Conservation (phyloP, 2,797 vertebrate genomes). For the Craterocephalus amniculus region DNA sequence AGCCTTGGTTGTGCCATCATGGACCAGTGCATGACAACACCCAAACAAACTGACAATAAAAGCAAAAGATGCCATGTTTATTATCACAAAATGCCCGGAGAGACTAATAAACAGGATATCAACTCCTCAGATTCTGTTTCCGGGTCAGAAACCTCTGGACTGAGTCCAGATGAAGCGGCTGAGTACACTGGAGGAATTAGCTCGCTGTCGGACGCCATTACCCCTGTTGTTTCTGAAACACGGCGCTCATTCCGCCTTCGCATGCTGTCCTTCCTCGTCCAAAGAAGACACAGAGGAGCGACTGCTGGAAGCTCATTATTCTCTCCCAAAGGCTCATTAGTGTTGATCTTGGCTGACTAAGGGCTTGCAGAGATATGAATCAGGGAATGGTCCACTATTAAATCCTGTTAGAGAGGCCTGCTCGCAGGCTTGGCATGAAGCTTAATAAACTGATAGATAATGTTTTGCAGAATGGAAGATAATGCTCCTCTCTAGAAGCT, state of each 20-base stretch:
- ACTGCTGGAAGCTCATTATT: conserved; percentile 54
- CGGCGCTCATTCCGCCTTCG: conserved; percentile 21
- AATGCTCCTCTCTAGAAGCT: neutral
- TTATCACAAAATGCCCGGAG: neutral
- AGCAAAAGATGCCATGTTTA: neutral
- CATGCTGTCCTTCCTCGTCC: conserved; percentile 23
- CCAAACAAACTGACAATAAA: neutral
- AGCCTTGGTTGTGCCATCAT: too few relatives aligned
- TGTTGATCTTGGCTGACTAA: conserved; percentile 57
- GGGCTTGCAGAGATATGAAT: conserved; percentile 62
- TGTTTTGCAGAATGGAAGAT: conserved; percentile 20
- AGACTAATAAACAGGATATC: neutral
- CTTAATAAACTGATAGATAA: conserved; percentile 30
- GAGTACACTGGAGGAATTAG: conserved; percentile 60
- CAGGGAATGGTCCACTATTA: conserved; percentile 45
- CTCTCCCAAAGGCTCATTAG: conserved; percentile 62
- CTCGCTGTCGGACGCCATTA: conserved; percentile 61
- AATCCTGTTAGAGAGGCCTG: conserved; percentile 58
- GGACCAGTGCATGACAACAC: neutral
- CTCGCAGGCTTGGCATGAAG: conserved; percentile 17
- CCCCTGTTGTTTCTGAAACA: conserved; percentile 50
- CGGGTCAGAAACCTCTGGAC: conserved; percentile 33
- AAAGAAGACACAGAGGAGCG: conserved; percentile 34
- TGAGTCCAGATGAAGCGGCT: conserved; percentile 40
- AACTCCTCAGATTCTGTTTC: conserved; percentile 3